phyloP scores from a whole-genome alignment of 2,797 vertebrate species.

The Hybognathus amarus region DNA sequence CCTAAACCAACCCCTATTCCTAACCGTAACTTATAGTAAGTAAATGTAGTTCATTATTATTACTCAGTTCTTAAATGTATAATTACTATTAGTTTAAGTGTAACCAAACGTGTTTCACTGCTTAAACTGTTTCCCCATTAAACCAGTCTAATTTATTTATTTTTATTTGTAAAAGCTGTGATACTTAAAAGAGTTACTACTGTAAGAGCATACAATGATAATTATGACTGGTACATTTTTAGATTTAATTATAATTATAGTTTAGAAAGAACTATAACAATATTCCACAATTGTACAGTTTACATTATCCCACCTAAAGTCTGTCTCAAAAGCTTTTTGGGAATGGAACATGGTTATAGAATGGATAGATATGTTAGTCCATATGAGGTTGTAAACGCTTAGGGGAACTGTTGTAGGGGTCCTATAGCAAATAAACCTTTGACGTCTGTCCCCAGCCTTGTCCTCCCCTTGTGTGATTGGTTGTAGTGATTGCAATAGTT shows the following conservation, averaged over 20 bases:
- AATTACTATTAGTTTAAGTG: too few relatives aligned
- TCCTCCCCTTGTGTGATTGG: constrained; percentile 40
- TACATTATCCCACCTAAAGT: background rate
- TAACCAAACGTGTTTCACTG: background rate
- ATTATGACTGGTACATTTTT: constrained; percentile 1
- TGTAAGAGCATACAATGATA: background rate
- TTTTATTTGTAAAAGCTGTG: background rate
- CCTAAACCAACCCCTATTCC: too few relatives aligned
- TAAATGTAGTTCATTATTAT: too few relatives aligned
- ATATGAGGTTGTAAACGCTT: constrained; percentile 14
- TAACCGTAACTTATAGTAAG: too few relatives aligned
- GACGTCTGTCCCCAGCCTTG: constrained; percentile 1
- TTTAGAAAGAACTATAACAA: background rate
- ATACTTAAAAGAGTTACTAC: background rate
- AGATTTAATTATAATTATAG: background rate
- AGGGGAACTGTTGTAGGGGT: background rate
- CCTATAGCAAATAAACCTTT: constrained; percentile 27
- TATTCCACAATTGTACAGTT: background rate
- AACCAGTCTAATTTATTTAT: background rate
- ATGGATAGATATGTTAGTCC: background rate
- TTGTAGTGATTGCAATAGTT: constrained; percentile 1
- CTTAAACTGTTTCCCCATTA: background rate
- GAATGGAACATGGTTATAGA: background rate
- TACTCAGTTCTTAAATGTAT: too few relatives aligned
- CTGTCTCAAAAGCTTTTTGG: background rate